Conservation (phyloP, 2,797 vertebrate species). For the Anomalospiza imberbis region DNA sequence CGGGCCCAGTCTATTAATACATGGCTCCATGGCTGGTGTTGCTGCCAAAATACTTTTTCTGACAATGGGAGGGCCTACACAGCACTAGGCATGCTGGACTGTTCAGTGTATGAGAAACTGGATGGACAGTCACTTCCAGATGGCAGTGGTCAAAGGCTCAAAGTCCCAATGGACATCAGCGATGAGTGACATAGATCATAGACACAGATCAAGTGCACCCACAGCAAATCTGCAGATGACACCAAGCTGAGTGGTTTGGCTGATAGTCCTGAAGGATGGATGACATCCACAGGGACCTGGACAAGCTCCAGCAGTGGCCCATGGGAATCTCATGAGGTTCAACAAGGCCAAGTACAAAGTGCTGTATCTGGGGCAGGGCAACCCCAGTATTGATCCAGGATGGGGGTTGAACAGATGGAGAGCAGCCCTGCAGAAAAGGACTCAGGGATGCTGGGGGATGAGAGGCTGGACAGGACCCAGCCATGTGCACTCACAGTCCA, state of each 20-base stretch:
- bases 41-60: neutral
- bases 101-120: neutral
- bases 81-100: neutral
- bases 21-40: neutral
- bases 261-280: neutral
- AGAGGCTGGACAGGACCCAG: neutral
- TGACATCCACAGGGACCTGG: neutral
- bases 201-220: neutral
- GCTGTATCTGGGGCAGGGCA: neutral
- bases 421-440: neutral
- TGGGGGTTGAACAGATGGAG: neutral
- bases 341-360: neutral
- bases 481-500: neutral
- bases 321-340: neutral
- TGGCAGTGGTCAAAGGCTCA: neutral
- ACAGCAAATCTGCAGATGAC: neutral
- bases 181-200: fast-evolving
- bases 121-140: neutral
- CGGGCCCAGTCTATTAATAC: neutral
- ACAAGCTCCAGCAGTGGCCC: neutral
- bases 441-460: neutral
- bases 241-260: neutral
- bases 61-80: neutral
- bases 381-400: neutral
- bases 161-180: neutral